A percentile compares a stretch with the other conserved stretches of the same genome.
phyloP scores from a whole-genome alignment of 1,140 invertebrate species.

The Formica selysi region DNA sequence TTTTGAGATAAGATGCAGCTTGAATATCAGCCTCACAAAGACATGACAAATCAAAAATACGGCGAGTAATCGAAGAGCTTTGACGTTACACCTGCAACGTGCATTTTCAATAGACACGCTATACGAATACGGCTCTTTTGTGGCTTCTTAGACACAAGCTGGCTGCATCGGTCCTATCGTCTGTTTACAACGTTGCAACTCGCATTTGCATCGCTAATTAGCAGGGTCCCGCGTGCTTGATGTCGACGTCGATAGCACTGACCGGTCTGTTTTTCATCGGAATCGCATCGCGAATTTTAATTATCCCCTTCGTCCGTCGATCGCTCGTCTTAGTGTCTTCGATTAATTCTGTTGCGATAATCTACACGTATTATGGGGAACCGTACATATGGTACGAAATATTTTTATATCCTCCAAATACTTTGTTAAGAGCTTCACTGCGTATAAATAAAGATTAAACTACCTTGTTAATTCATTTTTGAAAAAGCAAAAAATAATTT shows the following conservation, averaged over 20 bases:
- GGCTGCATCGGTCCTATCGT: constrained; percentile 61
- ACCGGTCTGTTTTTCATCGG: constrained; percentile 58
- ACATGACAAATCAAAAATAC: constrained; percentile 60
- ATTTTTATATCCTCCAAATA: constrained; percentile 25
- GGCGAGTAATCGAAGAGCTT: constrained; percentile 66
- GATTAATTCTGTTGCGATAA: constrained; percentile 40
- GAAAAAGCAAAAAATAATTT: constrained; percentile 1
- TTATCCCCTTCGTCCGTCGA: constrained; percentile 27
- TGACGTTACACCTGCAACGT: constrained; percentile 77
- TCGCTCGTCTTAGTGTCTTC: constrained; percentile 17
- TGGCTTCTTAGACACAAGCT: constrained; percentile 72
- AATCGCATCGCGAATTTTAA: constrained; percentile 66
- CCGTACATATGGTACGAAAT: neutral
- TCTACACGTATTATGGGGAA: constrained; percentile 37
- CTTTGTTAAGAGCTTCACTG: neutral
- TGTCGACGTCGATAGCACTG: constrained; percentile 54
- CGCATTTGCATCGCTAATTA: constrained; percentile 82
- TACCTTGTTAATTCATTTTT: constrained; percentile 18
- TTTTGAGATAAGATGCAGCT: constrained; percentile 65
- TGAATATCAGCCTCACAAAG: constrained; percentile 26
- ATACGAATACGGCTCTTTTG: constrained; percentile 65
- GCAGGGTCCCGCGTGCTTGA: constrained; percentile 25
- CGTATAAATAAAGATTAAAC: constrained; percentile 30
- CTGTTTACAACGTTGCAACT: constrained; percentile 59
- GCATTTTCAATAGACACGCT: constrained; percentile 42